A percentile compares a stretch with the other conserved stretches of the same genome.
phyloP scores from a whole-genome alignment of 2,888 invertebrate genomes.

The Syrphus vitripennis region DNA sequence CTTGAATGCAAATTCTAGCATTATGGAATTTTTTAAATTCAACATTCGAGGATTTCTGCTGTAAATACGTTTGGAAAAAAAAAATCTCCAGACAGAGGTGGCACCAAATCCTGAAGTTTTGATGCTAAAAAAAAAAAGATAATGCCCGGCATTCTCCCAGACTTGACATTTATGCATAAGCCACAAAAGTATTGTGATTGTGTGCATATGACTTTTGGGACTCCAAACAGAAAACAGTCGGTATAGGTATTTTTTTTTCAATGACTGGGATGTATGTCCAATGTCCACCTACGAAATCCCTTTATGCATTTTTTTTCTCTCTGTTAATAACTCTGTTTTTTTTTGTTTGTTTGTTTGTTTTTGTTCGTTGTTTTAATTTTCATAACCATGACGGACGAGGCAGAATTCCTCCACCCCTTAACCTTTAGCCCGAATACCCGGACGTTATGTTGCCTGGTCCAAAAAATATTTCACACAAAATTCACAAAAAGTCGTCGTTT shows the following conservation, averaged over 20 bases:
- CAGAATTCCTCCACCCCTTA: not conserved
- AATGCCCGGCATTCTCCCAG: not conserved
- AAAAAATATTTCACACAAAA: not conserved
- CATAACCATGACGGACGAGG: slow-evolving; percentile 1
- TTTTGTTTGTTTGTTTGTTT: too few species aligned
- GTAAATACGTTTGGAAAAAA: not conserved
- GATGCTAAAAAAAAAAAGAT: not conserved
- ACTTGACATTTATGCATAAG: slow-evolving; percentile 28
- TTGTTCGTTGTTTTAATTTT: slow-evolving; percentile 2
- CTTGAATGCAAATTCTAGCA: slow-evolving; percentile 23
- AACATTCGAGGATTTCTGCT: slow-evolving; percentile 3
- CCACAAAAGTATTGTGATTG: slow-evolving; percentile 17
- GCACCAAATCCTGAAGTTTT: slow-evolving; percentile 1
- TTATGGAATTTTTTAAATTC: slow-evolving; percentile 17
- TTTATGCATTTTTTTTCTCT: slow-evolving; percentile 8
- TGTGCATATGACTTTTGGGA: slow-evolving; percentile 15
- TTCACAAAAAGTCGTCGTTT: not conserved
- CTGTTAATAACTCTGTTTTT: slow-evolving; percentile 21
- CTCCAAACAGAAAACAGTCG: slow-evolving; percentile 14
- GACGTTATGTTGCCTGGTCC: slow-evolving; percentile 32
- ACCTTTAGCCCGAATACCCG: slow-evolving; percentile 11
- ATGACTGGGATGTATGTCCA: not conserved
- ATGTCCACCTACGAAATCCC: slow-evolving; percentile 10
- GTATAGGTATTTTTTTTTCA: not conserved
- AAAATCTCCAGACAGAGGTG: not conserved